Evolutionary conservation across 2,888 invertebrate genomes (phyloP).

Genomic region (Pheosia gnoma): DNA sequence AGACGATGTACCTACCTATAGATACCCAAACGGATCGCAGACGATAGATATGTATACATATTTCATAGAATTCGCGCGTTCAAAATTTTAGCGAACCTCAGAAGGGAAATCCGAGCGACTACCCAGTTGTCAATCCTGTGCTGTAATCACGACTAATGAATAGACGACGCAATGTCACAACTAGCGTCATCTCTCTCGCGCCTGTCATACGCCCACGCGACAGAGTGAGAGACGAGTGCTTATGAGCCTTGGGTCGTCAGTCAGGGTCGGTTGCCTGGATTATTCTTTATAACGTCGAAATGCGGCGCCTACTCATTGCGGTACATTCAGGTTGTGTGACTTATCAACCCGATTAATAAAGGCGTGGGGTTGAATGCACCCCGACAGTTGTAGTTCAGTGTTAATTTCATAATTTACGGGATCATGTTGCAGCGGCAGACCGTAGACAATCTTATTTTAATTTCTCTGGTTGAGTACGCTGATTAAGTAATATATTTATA

Average conservation of each 20-base stretch:
- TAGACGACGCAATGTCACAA: conserved; percentile 68
- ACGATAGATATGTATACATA: conserved; percentile 46
- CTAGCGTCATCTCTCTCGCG: conserved; percentile 61
- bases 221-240: conserved; percentile 59
- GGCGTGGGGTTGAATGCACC: background rate
- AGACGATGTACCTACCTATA: conserved; percentile 24
- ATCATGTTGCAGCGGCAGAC: background rate
- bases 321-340: conserved; percentile 75
- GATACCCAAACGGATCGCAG: conserved; percentile 29
- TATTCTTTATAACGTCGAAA: conserved; percentile 81
- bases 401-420: background rate
- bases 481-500: no score
- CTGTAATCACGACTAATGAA: conserved; percentile 81
- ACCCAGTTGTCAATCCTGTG: conserved; percentile 80
- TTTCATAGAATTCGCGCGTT: conserved; percentile 60
- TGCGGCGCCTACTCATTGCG: conserved; percentile 67
- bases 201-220: conserved; percentile 47
- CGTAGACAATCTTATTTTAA: no score
- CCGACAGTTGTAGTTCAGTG: background rate
- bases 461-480: no score
- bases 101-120: conserved; percentile 71
- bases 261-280: conserved; percentile 72
- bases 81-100: conserved; percentile 75
- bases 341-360: conserved; percentile 76
- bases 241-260: conserved; percentile 57